phyloP scores from a whole-genome alignment of 2,797 vertebrate genomes.

The Eleutherodactylus coqui region DNA sequence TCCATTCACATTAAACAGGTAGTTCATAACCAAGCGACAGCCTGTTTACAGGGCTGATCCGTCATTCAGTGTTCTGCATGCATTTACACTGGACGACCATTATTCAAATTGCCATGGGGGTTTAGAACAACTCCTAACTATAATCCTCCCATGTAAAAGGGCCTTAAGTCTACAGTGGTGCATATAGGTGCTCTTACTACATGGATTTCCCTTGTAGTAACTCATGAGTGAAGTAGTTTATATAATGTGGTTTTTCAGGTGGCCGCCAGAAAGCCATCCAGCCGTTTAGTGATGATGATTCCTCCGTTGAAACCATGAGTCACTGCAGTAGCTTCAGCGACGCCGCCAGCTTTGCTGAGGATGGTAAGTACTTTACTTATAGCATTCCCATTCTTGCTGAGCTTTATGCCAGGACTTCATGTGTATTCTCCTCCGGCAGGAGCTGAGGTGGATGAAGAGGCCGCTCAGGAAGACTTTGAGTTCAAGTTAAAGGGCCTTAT shows the following conservation, averaged over 20 bases:
- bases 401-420: not conserved
- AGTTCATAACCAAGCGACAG: too few species aligned
- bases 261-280: slow-evolving; percentile 89
- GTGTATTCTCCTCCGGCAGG: slow-evolving; percentile 70
- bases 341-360: slow-evolving; percentile 87
- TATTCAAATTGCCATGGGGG: too few species aligned
- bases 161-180: too few species aligned
- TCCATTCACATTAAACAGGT: too few species aligned
- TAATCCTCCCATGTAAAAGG: too few species aligned
- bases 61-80: too few species aligned
- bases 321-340: slow-evolving; percentile 98
- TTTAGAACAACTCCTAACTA: too few species aligned
- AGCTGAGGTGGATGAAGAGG: slow-evolving; percentile 87
- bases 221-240: too few species aligned
- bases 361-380: slow-evolving; percentile 76
- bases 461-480: slow-evolving; percentile 92
- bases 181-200: too few species aligned
- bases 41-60: too few species aligned
- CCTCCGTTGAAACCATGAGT: slow-evolving; percentile 96
- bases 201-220: too few species aligned
- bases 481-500: slow-evolving; percentile 95
- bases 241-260: slow-evolving; percentile 73
- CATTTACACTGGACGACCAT: too few species aligned
- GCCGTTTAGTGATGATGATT: slow-evolving; percentile 97
- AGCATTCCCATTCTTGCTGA: not conserved